Conservation (phyloP, 2,797 vertebrate species). For the Cebuella pygmaea region DNA sequence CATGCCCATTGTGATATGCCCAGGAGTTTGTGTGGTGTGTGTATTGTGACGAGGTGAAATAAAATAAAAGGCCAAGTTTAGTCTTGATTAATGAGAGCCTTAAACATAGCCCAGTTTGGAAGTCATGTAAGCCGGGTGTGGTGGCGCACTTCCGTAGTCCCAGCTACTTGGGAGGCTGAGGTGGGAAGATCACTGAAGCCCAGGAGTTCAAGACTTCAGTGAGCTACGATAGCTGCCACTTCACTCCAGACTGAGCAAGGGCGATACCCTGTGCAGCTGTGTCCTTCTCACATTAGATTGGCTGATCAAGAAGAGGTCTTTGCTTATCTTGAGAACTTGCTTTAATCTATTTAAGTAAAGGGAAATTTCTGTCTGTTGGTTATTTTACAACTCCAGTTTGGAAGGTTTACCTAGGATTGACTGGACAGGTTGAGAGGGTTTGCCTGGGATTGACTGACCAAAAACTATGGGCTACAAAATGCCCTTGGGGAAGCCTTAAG, state of each 20-base stretch:
- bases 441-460: neutral
- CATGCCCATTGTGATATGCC: neutral
- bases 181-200: neutral
- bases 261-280: neutral
- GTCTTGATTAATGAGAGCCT: neutral
- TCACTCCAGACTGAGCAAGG: neutral
- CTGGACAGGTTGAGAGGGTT: neutral
- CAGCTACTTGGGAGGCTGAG: neutral
- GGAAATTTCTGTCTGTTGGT: neutral
- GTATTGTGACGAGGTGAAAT: neutral
- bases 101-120: neutral
- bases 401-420: neutral
- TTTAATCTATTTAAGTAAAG: neutral
- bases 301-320: neutral
- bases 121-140: neutral
- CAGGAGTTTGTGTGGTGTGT: neutral
- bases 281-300: neutral
- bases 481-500: neutral
- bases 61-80: neutral
- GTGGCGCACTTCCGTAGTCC: neutral
- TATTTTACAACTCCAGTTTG: neutral
- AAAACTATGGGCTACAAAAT: neutral
- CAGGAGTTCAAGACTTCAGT: neutral
- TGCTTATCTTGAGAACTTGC: neutral
- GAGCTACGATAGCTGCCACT: neutral